Percentiles rank a stretch among this genome's conserved stretches.
Conservation (phyloP, 23 tunicate species). For the Botrylloides violaceus region DNA sequence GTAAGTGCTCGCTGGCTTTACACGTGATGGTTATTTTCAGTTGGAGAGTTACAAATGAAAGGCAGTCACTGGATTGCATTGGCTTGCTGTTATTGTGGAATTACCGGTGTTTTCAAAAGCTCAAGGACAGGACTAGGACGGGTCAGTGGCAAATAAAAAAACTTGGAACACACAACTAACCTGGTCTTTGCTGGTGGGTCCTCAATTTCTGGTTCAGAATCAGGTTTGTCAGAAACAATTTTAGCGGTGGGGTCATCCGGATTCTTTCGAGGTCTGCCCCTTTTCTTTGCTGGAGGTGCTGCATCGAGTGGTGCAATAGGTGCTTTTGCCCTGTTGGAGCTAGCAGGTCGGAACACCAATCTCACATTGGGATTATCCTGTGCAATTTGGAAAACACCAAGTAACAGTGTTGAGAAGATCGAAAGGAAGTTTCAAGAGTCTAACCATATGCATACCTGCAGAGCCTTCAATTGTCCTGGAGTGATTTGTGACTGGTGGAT, state of each 20-base stretch:
- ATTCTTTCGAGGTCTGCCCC: slow-evolving; percentile 72
- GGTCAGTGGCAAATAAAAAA: no score
- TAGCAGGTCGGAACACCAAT: slow-evolving; percentile 85
- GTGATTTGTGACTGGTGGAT: slow-evolving; percentile 98
- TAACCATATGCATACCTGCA: slow-evolving; percentile 54
- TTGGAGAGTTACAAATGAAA: no score
- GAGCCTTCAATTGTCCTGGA: slow-evolving; percentile 71
- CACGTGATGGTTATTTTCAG: no score
- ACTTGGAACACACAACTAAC: no score
- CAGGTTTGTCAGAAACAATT: not conserved
- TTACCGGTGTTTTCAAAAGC: no score
- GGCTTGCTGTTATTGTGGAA: no score
- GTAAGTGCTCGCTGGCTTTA: no score
- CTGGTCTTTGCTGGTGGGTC: slow-evolving; percentile 24
- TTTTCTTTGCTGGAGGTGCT: no score
- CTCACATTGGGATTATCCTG: slow-evolving; percentile 97
- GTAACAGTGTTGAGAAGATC: no score
- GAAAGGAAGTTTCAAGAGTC: not conserved
- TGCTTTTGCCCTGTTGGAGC: slow-evolving; percentile 10
- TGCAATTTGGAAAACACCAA: no score
- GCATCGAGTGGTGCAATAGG: slow-evolving; percentile 23
- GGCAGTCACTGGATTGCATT: no score
- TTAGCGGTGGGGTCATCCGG: slow-evolving; percentile 3
- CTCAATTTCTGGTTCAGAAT: slow-evolving; percentile 14
- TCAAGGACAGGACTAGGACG: no score